A percentile compares a stretch with the other conserved stretches of the same genome.
Evolutionary conservation across 2,888 invertebrate species (phyloP).

Genomic region (Ganaspis brasiliensis): DNA sequence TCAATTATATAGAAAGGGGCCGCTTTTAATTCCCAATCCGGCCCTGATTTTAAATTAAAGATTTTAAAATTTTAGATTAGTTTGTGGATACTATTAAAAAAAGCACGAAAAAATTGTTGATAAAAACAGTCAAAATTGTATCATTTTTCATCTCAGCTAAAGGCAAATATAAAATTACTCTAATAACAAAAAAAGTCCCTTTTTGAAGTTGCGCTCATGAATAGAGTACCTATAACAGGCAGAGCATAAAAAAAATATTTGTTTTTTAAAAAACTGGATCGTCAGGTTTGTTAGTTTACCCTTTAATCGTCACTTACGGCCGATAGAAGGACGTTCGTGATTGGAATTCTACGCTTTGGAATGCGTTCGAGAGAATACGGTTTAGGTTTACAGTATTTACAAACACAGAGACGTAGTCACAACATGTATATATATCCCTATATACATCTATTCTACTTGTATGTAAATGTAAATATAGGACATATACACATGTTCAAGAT

Average conservation of each 20-base stretch:
- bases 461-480: background rate
- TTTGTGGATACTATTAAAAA: no score
- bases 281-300: background rate
- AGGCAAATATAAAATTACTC: no score
- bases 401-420: slow-evolving; percentile 18
- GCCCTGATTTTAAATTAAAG: no score
- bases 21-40: no score
- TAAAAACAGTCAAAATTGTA: no score
- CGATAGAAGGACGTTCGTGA: slow-evolving; percentile 12
- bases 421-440: background rate
- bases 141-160: no score
- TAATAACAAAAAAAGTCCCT: no score
- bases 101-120: no score
- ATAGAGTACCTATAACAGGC: no score
- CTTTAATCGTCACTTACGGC: background rate
- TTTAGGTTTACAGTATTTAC: slow-evolving; percentile 55
- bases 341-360: slow-evolving; percentile 23
- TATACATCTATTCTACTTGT: background rate
- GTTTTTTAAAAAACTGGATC: background rate
- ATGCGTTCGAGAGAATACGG: slow-evolving; percentile 49
- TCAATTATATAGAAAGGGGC: no score
- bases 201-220: no score
- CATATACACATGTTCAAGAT: slow-evolving; percentile 2
- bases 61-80: no score
- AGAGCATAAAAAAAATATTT: background rate